Evolutionary conservation across 2,797 vertebrate genomes (phyloP), one percentile per base, ranked within the genome.

Genomic region (Simalia tracyae): DNA sequence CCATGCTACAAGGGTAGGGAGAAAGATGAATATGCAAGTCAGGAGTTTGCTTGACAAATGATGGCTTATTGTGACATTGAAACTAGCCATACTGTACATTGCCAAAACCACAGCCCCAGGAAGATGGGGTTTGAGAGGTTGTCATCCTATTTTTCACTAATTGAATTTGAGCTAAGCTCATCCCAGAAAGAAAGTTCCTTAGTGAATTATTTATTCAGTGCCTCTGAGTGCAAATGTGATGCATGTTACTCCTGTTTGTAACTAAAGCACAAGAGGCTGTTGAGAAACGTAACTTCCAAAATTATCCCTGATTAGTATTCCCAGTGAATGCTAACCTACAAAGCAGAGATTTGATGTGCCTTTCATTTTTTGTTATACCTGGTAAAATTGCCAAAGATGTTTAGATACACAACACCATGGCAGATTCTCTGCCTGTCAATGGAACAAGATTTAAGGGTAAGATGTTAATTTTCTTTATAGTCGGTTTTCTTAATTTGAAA

Each of bases 161-260:
- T 98, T 97, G 97, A 97, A 96, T 97, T 97, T 97, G 97, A 98
- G 95, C 95, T 98, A 97, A 98, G 96, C 96, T 97, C 95, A 97
- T 97, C 95, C 93, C 89, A 90, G 96, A 89, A 95, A 95, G 95
- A 96, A 96, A 97, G 96, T 97, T 92, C 95, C 96, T 97, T 96
- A 93, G 1, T 95, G 94, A 95, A 93, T 96, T 97, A 95, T 95
- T 96, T 95, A 94, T 94, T 96, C 95, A 94, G 95, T 96, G 94
- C 87, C 92, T 84, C 36, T 0, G 90, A 87, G 84, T 92, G 89
- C 84, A 93, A 95, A 94, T 93, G 92, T 91, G 94, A 94, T 96
- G 91, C 61, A 92, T 92, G 86, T 93, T 91, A 72, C 1, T 0
- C 76, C 92, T 85, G 94, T n/a, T 76, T 96, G 95, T 93, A 93